Conservation (phyloP, 2,113 vertebrate genomes). For the Odocoileus hemionus region DNA sequence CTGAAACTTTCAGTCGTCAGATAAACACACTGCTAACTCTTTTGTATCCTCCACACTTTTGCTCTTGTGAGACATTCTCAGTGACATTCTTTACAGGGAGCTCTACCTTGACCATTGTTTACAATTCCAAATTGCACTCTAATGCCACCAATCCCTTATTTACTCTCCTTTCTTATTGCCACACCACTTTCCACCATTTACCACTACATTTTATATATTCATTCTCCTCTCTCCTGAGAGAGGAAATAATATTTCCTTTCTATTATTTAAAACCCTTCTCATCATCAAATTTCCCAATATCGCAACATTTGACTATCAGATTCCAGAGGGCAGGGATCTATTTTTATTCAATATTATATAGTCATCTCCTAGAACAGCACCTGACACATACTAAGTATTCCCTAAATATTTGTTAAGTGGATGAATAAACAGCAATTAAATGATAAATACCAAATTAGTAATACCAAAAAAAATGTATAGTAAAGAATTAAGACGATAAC, state of each 20-base stretch:
- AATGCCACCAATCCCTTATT: not conserved
- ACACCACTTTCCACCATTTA: not conserved
- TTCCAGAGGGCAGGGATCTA: not conserved
- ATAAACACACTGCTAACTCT: not conserved
- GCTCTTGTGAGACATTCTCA: not conserved
- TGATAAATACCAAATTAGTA: not conserved
- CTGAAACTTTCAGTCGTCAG: not conserved
- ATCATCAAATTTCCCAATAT: too few relatives aligned
- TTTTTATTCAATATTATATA: not conserved
- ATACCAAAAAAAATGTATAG: not conserved
- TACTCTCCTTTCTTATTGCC: not conserved
- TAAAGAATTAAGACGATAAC: not conserved
- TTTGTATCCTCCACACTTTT: not conserved
- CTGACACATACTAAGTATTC: not conserved
- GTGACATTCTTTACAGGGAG: not conserved
- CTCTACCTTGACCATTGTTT: not conserved
- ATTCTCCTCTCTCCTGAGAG: not conserved
- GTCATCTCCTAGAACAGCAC: not conserved
- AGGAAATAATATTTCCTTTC: too few relatives aligned
- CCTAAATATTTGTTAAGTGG: not conserved
- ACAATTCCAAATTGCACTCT: not conserved
- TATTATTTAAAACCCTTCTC: too few relatives aligned
- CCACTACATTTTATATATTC: not conserved
- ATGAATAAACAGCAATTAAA: not conserved
- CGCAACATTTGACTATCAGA: not conserved